Base-by-base conservation (phyloP, 2,113 vertebrate species). In the Bagarius yarrelli region DNA sequence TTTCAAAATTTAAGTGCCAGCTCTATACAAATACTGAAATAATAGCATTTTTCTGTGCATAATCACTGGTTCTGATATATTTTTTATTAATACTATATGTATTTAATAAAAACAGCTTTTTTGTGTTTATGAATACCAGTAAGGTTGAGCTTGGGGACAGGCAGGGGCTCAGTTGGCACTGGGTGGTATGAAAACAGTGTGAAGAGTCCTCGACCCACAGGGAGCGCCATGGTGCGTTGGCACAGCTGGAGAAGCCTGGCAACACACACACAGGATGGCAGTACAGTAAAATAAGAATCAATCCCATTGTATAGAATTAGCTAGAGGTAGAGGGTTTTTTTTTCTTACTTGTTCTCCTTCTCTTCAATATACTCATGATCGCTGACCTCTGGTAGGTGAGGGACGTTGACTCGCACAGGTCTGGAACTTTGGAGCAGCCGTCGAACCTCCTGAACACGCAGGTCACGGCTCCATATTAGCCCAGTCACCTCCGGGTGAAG, bases 311-410 rank as follows among this genome's bases (percentile, higher is more conserved):
- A 4, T 27, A 50, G 3, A 70, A 70, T 50, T 32, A 25, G 8
- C 70, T 21, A 13, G 5, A 18, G 8, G 25, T 16, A 19, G 30
- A 71, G 9, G 4, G 11, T 5, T 32, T 16, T n/a, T 27, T 13
- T 36, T 0, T 85, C 92, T 89, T 80, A 97, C 98, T 97, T 93
- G 91, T 97, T 99, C 86, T 99, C 98, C 84, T 98, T 99, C 87
- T 98, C 98, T 83, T 99, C 98, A 0, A 99, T 98, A 89, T 96
- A 99, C 86, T 99, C 98, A 0, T 99, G 98, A 86, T 99, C 98
- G 47, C 95, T 98, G 71, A 98, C 95, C 83, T 98, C 97, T 0
- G 97, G 97, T 77, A 96, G 93, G 85, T 99, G 98, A 21, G 97
- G 93, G 1, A 99, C 95, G 0, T 95, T 97, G 86, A 99, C 96